Base-by-base conservation (phyloP, 2,113 vertebrate genomes). In the Perognathus longimembris region DNA sequence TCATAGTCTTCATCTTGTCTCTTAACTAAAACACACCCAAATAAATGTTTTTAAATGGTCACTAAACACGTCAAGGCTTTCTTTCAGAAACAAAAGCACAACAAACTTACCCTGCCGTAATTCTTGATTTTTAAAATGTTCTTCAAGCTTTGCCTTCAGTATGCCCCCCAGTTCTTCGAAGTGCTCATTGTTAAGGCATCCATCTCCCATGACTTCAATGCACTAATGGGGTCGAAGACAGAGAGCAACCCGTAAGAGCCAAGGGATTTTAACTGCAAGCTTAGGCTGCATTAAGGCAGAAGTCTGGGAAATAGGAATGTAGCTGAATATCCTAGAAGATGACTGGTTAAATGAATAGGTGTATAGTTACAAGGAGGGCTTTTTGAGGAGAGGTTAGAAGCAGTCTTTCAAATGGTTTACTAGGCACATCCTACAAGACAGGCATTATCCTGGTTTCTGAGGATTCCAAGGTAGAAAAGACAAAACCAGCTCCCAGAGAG, bases 81-180 rank as follows among this genome's bases (percentile, higher is more conserved):
- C 61, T 66, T 50, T 86, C 40, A 95, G 86, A 82, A 92, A 84
- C 76, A 84, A n/a, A 71, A 93, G n/a, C 7, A 34, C 10, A 2
- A 28, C 63, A 78, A 92, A 87, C 93, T 92, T 97, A 99, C 99
- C 98, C 89, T 99, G 99, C 97, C 99, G 98, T 87, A 99, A 96
- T 97, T 99, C 99, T 97, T 99, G 99, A 96, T 99, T 99, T 98
- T 99, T 99, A 98, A 99, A 99, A 97, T 99, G 99, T 97, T 99
- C 99, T 96, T 99, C 99, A 59, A 99, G 98, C 95, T 99, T 99
- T 84, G 98, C 98, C 96, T 99, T 99, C 76, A 99, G 89, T 97
- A 99, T 99, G 70, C 98, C 98, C 14, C 99, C 99, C 96, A 99
- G 98, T 94, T 99, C 99, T 97, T 99, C 99, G 40, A 99, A 99